Conservation (phyloP, 2,797 vertebrate species). For the Austrolebias charrua region DNA sequence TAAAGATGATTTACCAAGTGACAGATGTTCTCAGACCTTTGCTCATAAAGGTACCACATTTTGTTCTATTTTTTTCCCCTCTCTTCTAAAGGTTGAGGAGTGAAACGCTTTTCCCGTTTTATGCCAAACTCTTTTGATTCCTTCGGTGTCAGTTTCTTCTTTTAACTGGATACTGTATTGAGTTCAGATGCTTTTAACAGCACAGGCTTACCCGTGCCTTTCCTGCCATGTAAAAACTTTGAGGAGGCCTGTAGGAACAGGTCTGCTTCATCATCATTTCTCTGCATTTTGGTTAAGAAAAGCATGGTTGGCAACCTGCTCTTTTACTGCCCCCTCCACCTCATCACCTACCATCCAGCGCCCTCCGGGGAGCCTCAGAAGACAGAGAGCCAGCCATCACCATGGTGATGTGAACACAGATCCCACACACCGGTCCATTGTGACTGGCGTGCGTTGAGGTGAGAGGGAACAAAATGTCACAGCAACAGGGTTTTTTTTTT, state of each 20-base stretch:
- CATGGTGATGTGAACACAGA: conserved; percentile 84
- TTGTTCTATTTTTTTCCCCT: conserved; percentile 72
- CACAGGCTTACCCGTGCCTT: conserved; percentile 31
- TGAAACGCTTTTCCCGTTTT: conserved; percentile 46
- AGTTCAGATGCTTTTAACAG: conserved; percentile 22
- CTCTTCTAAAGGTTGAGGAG: conserved; percentile 71
- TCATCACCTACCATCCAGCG: conserved; percentile 42
- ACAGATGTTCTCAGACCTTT: conserved; percentile 77
- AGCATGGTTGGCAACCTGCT: conserved; percentile 67
- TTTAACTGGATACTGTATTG: conserved; percentile 14
- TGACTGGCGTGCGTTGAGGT: conserved; percentile 79
- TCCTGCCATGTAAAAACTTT: conserved; percentile 25
- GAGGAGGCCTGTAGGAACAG: conserved; percentile 51
- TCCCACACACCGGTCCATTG: conserved; percentile 78
- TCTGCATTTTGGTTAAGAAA: conserved; percentile 48
- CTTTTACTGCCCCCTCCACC: conserved; percentile 45
- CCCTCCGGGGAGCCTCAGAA: conserved; percentile 75
- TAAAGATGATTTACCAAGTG: conserved; percentile 77
- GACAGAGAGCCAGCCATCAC: conserved; percentile 79
- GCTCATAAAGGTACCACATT: conserved; percentile 55
- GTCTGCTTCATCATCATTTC: conserved; percentile 23
- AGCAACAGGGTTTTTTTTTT: conserved; percentile 83
- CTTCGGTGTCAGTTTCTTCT: conserved; percentile 35
- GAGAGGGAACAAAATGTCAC: conserved; percentile 85
- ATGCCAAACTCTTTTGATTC: conserved; percentile 32